phyloP scores from a whole-genome alignment of 2,797 vertebrate species.

The Iguana delicatissima region DNA sequence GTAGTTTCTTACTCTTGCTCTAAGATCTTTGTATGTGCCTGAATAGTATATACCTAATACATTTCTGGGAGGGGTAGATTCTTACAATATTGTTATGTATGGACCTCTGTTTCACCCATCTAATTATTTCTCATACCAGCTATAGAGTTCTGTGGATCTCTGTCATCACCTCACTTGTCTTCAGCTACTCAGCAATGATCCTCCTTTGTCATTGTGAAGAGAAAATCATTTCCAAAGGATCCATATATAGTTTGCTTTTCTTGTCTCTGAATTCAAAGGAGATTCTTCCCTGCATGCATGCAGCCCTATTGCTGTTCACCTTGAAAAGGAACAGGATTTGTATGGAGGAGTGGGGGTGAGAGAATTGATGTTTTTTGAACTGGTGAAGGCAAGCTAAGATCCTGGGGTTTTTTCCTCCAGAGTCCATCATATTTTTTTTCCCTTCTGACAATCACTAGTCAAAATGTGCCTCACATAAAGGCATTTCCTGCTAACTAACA shows the following conservation, averaged over 20 bases:
- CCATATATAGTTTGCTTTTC: background rate
- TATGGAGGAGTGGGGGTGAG: background rate
- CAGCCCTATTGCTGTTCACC: background rate
- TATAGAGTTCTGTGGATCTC: background rate
- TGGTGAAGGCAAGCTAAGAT: background rate
- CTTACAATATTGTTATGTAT: background rate
- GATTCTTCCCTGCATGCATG: background rate
- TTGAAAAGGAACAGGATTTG: background rate
- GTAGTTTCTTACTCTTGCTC: no score
- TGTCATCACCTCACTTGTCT: background rate
- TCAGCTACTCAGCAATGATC: background rate
- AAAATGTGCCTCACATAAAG: background rate
- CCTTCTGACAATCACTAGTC: constrained; percentile 24
- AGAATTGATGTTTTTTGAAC: background rate
- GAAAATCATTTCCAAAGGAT: background rate
- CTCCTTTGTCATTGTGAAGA: background rate
- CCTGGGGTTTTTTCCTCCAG: background rate
- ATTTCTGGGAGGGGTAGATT: background rate
- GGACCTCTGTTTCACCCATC: background rate
- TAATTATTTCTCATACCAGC: background rate
- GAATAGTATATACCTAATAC: background rate
- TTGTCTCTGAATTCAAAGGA: background rate
- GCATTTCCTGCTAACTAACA: background rate
- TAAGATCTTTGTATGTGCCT: background rate
- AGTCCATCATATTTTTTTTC: background rate